phyloP scores from a whole-genome alignment of 2,113 vertebrate genomes.

The Gasterosteus aculeatus region DNA sequence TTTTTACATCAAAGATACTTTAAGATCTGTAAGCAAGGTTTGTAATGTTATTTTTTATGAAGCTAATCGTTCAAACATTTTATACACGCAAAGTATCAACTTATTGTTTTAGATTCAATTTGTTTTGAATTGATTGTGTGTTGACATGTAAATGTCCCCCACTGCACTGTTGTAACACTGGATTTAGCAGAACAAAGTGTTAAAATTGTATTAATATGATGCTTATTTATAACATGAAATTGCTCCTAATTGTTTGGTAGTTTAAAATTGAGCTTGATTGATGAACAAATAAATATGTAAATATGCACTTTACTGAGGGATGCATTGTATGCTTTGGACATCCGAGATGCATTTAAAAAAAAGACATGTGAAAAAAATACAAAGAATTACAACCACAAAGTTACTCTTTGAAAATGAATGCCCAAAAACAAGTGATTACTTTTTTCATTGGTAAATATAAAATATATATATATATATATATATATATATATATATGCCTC shows the following conservation, averaged over 20 bases:
- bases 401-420: neutral
- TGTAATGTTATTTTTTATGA: conserved; percentile 30
- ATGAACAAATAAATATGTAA: neutral
- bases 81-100: conserved; percentile 1
- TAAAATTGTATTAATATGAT: conserved; percentile 62
- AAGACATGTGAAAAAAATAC: no score
- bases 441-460: no score
- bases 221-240: conserved; percentile 61
- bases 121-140: conserved; percentile 14
- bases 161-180: conserved; percentile 35
- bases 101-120: conserved; percentile 1
- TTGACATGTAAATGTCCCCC: conserved; percentile 9
- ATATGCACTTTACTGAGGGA: neutral
- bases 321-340: neutral
- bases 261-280: neutral
- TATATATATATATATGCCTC: no score
- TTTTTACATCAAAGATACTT: conserved; percentile 15
- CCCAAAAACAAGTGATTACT: neutral
- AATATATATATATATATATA: no score
- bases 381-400: neutral
- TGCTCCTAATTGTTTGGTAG: conserved; percentile 34
- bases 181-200: conserved; percentile 31
- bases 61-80: conserved; percentile 13
- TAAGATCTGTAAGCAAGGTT: neutral
- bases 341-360: neutral